Conservation (phyloP, 1,140 invertebrate species). For the Drosophila ananassae region DNA sequence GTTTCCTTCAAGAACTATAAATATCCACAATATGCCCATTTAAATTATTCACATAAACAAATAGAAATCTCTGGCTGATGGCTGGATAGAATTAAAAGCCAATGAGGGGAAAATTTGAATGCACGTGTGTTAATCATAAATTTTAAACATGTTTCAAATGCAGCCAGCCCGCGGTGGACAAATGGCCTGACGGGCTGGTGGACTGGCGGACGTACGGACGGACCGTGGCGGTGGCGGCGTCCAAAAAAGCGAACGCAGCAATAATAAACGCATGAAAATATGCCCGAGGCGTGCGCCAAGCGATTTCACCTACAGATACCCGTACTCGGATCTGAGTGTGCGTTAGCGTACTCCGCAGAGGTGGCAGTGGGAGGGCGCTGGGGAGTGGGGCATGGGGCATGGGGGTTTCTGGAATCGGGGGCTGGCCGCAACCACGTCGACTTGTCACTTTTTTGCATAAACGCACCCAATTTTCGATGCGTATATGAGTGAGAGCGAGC, state of each 20-base stretch:
- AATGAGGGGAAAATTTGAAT: slow-evolving; percentile 62
- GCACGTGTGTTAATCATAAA: slow-evolving; percentile 78
- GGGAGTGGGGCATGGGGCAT: not conserved
- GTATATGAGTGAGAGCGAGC: slow-evolving; percentile 49
- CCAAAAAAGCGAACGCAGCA: slow-evolving; percentile 55
- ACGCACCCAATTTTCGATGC: slow-evolving; percentile 78
- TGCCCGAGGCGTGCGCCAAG: slow-evolving; percentile 74
- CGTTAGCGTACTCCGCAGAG: slow-evolving; percentile 5
- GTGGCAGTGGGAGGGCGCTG: not conserved
- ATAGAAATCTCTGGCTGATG: slow-evolving; percentile 61
- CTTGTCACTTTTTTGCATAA: slow-evolving; percentile 74
- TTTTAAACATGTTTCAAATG: slow-evolving; percentile 80
- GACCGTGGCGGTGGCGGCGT: slow-evolving; percentile 22
- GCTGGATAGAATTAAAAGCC: slow-evolving; percentile 57
- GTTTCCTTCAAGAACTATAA: slow-evolving; percentile 58
- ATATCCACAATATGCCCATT: slow-evolving; percentile 62
- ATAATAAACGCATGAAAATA: slow-evolving; percentile 82
- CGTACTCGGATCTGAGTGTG: not conserved
- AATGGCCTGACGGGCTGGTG: not conserved
- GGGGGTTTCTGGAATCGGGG: slow-evolving; percentile 29
- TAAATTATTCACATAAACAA: slow-evolving; percentile 73
- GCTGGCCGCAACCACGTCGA: slow-evolving; percentile 38
- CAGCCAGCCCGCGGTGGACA: slow-evolving; percentile 26
- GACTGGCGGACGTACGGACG: slow-evolving; percentile 19
- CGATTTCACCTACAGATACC: slow-evolving; percentile 66